Evolutionary conservation across 2,113 vertebrate species (phyloP), one percentile per base, ranked within the genome.

Genomic region (Aspiorhynchus laticeps): DNA sequence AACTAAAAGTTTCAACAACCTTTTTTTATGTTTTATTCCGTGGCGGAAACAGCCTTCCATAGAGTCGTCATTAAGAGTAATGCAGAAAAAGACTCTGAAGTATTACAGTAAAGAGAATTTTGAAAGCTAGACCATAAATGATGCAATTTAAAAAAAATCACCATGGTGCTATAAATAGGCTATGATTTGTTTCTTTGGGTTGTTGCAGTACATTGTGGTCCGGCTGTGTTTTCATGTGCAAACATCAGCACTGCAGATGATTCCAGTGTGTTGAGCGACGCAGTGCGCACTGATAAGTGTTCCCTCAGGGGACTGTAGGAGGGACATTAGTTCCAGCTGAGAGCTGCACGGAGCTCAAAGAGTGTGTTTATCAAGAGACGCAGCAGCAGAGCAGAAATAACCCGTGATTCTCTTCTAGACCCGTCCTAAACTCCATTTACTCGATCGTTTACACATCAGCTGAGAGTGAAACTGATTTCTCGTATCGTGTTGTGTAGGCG

Each of bases 241-340:
- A 83, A 87, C 86, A 86, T 84, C 85, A 83, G 80, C 76, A 33
- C 28, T 75, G 36, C 80, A 69, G 75, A 24, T 85, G 85, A 41
- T 56, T 84, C 79, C 84, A 86, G 79, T 71, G 75, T 2, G 63
- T 5, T 90, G 91, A 90, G 91, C 92, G 92, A 91, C 89, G 90
- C 91, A 90, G 90, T 84, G 89, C 88, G 76, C 90, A 82, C 88
- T 91, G 90, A 90, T 93, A 92, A 93, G 89, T 93, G 91, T 92
- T 91, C 89, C 94, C 93, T 91, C 89, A 38, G 83, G 91, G 93
- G 91, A 92, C 87, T 41, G 89, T 80, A 88, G 89, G 90, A 85
- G 88, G 89, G 92, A 94, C 93, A 91, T 92, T 91, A 92, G 93
- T 93, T 95, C 92, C 93, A 93, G 91, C 94, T 92, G 92, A 92